These are phyloP conservation scores for Drosophila robusta DNA, from an alignment of 2,888 invertebrate genomes.

Conservation along the genomic window DNA sequence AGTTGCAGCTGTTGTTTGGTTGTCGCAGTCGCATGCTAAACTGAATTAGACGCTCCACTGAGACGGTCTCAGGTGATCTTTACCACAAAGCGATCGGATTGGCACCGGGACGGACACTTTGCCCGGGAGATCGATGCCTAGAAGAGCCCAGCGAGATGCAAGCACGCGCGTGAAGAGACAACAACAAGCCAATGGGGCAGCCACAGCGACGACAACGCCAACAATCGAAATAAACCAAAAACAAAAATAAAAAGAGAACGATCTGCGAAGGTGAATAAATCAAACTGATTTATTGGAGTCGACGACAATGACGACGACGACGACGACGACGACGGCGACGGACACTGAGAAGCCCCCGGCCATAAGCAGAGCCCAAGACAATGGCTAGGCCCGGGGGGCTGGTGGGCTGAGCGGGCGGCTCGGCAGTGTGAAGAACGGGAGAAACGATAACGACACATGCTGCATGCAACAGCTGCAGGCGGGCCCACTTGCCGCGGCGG, in stretches of 20 bases:
- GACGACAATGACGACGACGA: conserved; percentile 68
- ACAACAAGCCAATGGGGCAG: conserved; percentile 51
- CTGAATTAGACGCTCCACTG: conserved; percentile 60
- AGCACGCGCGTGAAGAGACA: conserved; percentile 75
- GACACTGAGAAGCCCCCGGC: conserved; percentile 37
- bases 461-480: conserved; percentile 51
- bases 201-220: conserved; percentile 53
- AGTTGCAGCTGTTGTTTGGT: conserved; percentile 9
- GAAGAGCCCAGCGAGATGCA: conserved; percentile 56
- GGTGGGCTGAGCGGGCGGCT: neutral
- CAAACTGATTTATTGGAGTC: conserved; percentile 79
- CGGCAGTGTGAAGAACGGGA: conserved; percentile 32
- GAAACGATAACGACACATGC: conserved; percentile 66
- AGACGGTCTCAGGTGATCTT: conserved; percentile 60
- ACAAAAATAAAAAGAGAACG: conserved; percentile 42
- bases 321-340: conserved; percentile 15
- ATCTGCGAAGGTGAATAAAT: conserved; percentile 72
- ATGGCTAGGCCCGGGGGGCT: conserved; percentile 27
- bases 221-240: conserved; percentile 66
- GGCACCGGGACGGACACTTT: conserved; percentile 9
- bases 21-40: conserved; percentile 48
- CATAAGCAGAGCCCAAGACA: conserved; percentile 43
- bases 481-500: conserved; percentile 48
- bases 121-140: conserved; percentile 37
- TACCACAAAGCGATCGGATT: conserved; percentile 15